A percentile compares a stretch with the other conserved stretches of the same genome.
phyloP scores from a whole-genome alignment of 2,797 vertebrate genomes.

The Gouania willdenowi region DNA sequence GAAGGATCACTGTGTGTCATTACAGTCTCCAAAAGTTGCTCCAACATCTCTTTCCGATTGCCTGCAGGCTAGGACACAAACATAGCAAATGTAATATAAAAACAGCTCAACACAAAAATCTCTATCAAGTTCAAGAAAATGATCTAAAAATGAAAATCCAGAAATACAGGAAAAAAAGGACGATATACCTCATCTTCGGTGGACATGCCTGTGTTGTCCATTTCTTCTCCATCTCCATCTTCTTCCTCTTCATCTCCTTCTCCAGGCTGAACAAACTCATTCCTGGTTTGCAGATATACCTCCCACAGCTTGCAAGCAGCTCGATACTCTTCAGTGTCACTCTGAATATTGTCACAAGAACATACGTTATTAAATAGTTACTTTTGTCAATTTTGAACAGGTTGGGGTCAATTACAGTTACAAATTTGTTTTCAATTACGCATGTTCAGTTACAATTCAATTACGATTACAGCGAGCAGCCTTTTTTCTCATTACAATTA shows the following conservation, averaged over 20 bases:
- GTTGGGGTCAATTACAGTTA: too few species aligned
- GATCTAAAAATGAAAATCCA: neutral
- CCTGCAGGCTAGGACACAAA: constrained; percentile 73
- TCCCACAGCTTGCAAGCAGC: constrained; percentile 92
- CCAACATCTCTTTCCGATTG: constrained; percentile 91
- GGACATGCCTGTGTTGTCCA: constrained; percentile 84
- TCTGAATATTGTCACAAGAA: constrained; percentile 58
- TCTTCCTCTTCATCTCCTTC: constrained; percentile 83
- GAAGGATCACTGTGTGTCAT: constrained; percentile 88
- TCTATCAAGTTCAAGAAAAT: too few species aligned
- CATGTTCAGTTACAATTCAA: too few species aligned
- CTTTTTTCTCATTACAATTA: too few species aligned
- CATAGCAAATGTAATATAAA: too few species aligned
- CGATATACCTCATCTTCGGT: constrained; percentile 81
- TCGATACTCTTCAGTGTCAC: constrained; percentile 88
- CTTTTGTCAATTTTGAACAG: too few species aligned
- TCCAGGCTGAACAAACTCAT: constrained; percentile 91
- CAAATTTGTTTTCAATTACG: too few species aligned
- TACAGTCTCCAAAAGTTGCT: constrained; percentile 92
- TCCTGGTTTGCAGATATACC: constrained; percentile 89
- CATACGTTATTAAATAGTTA: too few species aligned
- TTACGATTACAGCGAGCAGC: too few species aligned
- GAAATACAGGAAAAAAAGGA: neutral
- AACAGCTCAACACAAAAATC: too few species aligned
- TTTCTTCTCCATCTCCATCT: constrained; percentile 85